Conservation (phyloP, 2,797 vertebrate genomes). For the Platyrinchus mystaceus region DNA sequence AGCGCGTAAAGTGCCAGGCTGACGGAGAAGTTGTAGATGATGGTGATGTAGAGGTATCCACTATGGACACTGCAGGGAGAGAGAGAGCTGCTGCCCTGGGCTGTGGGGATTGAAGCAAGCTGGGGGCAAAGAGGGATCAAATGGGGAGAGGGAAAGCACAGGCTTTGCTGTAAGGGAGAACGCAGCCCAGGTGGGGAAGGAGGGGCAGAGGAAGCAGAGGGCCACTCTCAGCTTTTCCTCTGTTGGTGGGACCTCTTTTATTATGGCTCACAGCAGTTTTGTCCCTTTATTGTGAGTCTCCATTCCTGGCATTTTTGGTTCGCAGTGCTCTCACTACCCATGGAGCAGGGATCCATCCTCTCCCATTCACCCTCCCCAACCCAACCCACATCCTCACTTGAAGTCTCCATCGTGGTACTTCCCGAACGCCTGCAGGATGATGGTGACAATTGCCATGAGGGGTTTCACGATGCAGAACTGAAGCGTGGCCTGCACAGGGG, state of each 20-base stretch:
- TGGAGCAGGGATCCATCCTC: not conserved
- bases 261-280: not conserved
- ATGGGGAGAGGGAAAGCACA: not conserved
- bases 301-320: accelerated
- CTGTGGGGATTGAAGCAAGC: not conserved
- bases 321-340: not conserved
- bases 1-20: constrained; percentile 93
- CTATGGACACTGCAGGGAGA: constrained; percentile 81
- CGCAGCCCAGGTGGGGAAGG: not conserved
- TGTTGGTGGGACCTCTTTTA: not conserved
- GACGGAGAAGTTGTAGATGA: constrained; percentile 94
- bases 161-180: not conserved
- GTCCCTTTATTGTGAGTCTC: not conserved
- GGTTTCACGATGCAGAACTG: constrained; percentile 98
- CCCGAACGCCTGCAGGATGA: constrained; percentile 91
- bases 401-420: constrained; percentile 97
- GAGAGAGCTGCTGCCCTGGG: not conserved
- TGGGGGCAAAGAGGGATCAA: not conserved
- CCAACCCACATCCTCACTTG: constrained; percentile 81
- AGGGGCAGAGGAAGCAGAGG: not conserved
- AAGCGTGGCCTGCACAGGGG: constrained; percentile 86
- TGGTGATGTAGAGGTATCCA: constrained; percentile 94
- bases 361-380: not conserved
- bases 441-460: constrained; percentile 91
- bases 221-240: not conserved